Evolutionary conservation across 2,888 invertebrate genomes (phyloP), one percentile per base, ranked within the genome.

Genomic region (Cheilosia vernalis): DNA sequence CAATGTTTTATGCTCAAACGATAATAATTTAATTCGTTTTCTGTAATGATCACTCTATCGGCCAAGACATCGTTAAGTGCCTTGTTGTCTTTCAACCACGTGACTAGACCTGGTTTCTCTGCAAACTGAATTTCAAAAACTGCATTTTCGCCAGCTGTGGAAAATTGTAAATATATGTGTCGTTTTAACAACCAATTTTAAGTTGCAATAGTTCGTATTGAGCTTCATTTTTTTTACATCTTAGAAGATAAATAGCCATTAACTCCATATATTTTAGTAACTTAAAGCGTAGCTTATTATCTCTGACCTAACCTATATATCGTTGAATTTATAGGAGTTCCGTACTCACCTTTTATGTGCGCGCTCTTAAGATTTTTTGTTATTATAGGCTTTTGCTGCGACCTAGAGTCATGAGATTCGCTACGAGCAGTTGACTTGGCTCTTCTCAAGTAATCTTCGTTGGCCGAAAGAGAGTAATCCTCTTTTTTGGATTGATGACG

Each of bases 41-140:
- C 93, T 7, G 94, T 93, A 87, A 94, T 93, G 87, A 93, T 93
- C 66, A 96, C 95, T 17, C 97, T 94, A 90, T 96, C 96, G 87
- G 96, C 96, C 70, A 96, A 92, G 66, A 93, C 94, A 91, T 96
- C 96, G 51, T 95, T 94, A 88, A 98, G 90, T 0, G 96, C 95
- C 91, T 95, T 95, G 92, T 98, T 98, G 92, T 98, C 96, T 92
- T 97, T 97, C 87, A 98, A 91, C 98, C 98, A 98, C 15, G 94
- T 95, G 86, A 98, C 95, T 44, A 94, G 93, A 15, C 94, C 94
- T 2, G 95, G 94, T 61, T 93, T 93, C 21, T 94, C 93, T 85
- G 94, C 94, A 86, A 97, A 93, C 87, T 95, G 93, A 90, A 97
- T 96, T 92, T 97, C 96, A 92, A 98, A 97, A 84, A 93, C 92